Conservation (phyloP, 2,113 vertebrate genomes). For the Coptodon rendalli region DNA sequence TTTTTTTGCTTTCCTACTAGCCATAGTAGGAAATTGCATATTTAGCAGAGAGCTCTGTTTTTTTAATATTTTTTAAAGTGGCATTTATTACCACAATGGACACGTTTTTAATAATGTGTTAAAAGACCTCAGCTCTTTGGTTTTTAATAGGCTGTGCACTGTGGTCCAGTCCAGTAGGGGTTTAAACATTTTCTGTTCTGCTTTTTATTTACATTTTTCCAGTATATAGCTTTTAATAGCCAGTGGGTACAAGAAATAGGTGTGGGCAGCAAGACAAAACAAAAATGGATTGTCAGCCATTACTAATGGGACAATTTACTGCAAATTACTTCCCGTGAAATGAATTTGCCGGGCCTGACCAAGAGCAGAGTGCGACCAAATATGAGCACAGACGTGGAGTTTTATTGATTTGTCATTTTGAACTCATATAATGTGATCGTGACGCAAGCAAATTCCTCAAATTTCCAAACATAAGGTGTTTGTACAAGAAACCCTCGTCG, state of each 20-base stretch:
- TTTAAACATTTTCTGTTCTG: neutral
- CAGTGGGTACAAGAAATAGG: neutral
- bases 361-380: neutral
- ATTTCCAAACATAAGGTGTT: neutral
- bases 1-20: neutral
- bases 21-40: neutral
- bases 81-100: neutral
- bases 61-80: neutral
- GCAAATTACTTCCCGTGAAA: neutral
- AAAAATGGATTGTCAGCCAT: neutral
- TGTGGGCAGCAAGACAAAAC: neutral
- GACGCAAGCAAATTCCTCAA: neutral
- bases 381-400: neutral
- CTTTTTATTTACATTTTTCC: neutral
- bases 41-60: neutral
- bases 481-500: neutral
- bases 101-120: neutral
- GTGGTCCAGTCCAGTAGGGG: neutral
- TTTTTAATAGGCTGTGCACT: neutral
- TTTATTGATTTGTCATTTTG: neutral
- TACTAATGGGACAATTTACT: neutral
- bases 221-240: neutral
- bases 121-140: neutral
- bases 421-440: accelerated
- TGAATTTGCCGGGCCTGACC: neutral